Evolutionary conservation across 2,113 vertebrate genomes (phyloP), one percentile per base, ranked within the genome.

Genomic region (Corythoichthys haematopterus): DNA sequence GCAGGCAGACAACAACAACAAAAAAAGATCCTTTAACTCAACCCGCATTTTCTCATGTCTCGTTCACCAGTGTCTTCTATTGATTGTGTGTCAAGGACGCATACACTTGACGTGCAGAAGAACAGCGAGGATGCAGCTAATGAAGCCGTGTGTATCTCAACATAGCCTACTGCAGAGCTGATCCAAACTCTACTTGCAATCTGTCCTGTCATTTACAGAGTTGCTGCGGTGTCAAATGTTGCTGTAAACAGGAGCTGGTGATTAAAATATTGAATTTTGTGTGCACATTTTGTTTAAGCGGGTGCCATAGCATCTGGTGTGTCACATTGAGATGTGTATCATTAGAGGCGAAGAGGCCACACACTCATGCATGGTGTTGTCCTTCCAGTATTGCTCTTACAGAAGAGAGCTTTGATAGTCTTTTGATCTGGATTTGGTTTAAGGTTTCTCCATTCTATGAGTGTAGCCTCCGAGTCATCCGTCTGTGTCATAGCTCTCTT

Each of bases 401-500:
- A 15, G 45, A 40, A 48, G 20, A n/a, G 35, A 51, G 14, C 9
- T 36, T n/a, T 5, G 43, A 62, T 14, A 48, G 11, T 65, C 12
- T 48, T 51, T 51, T 47, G 16, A 20, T 16, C 33, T 15, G 45
- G 47, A 48, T 37, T 16, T 16, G 47, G 50, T 35, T n/a, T 1
- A 12, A 51, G 46, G 62, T 35, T 64, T 35, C 62, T 36, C 7
- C 60, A 51, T 75, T 77, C 69, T 43, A 65, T 57, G 73, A 40
- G 28, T 40, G 70, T 36, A 65, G 57, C 66, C 70, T 55, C 40
- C 70, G 82, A 85, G 74, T 83, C 80, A 86, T 88, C 75, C 48
- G 76, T 85, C 78, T 87, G 75, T 83, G 82, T 79, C 83, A 69
- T 13, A 70, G 72, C 9, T 78, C 64, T 75, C 56, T 80, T 58